These are phyloP conservation scores for Lichenostomus cassidix DNA, from an alignment of 2,113 vertebrate genomes.

Conservation along the genomic window DNA sequence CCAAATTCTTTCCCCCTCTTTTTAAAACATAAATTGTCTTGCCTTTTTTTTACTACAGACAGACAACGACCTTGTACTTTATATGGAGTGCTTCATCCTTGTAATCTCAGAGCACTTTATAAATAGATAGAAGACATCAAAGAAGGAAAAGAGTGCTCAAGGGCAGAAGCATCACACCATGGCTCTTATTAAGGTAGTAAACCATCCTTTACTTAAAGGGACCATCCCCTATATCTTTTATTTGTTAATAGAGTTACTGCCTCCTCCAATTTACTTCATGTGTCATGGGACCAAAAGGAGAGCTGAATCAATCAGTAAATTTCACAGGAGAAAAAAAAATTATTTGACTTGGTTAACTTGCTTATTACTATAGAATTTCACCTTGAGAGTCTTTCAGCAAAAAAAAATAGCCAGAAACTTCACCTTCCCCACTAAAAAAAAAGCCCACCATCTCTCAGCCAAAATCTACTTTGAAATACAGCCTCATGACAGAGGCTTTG, in stretches of 20 bases:
- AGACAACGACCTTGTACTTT: constrained; percentile 16
- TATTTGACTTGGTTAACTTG: neutral
- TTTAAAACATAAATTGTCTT: constrained; percentile 9
- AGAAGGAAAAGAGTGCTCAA: constrained; percentile 32
- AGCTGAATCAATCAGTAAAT: neutral
- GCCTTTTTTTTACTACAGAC: neutral
- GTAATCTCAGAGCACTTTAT: constrained; percentile 17
- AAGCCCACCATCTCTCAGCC: neutral
- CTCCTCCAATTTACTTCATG: neutral
- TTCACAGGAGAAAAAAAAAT: neutral
- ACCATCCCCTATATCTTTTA: neutral
- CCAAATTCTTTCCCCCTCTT: neutral
- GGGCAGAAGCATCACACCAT: constrained; percentile 9
- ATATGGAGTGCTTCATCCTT: constrained; percentile 11
- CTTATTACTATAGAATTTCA: neutral
- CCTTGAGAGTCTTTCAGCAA: neutral
- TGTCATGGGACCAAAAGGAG: neutral
- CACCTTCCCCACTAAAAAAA: neutral
- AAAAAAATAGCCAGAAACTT: neutral
- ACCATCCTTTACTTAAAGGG: constrained; percentile 5
- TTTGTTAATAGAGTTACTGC: neutral
- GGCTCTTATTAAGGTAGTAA: constrained; percentile 26
- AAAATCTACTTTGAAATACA: neutral
- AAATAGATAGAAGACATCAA: constrained; percentile 43
- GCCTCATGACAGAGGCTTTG: neutral